Conservation (phyloP, 2,113 vertebrate genomes). For the Erpornis zantholeuca region DNA sequence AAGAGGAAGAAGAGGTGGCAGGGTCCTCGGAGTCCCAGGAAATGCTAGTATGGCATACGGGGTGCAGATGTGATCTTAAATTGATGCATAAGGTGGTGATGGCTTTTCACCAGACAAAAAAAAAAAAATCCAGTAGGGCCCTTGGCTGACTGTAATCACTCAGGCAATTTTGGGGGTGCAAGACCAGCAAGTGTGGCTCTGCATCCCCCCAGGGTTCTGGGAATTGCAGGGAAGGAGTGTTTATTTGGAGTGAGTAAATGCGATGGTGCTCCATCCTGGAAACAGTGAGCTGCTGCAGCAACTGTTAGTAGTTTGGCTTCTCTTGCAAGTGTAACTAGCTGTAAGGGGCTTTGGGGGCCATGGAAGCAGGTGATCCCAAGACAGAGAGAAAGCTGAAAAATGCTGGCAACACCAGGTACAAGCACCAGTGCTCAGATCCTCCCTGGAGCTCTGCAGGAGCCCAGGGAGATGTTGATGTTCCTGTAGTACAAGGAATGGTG, state of each 20-base stretch:
- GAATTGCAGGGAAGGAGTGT: background rate
- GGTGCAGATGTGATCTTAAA: background rate
- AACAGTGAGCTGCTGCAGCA: background rate
- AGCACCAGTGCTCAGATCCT: background rate
- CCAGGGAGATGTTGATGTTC: background rate
- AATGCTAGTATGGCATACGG: background rate
- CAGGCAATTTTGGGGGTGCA: background rate
- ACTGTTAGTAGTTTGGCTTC: background rate
- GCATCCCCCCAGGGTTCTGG: background rate
- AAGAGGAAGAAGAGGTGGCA: background rate
- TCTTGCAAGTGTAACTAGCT: background rate
- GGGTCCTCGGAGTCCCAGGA: background rate
- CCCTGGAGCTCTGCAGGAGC: background rate
- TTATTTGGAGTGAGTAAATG: background rate
- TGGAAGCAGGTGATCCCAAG: background rate
- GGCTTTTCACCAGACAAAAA: background rate
- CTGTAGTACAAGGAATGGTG: background rate
- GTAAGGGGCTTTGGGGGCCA: background rate
- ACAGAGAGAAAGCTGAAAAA: background rate
- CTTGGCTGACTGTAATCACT: background rate
- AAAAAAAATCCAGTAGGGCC: too few species aligned
- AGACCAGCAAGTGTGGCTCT: background rate
- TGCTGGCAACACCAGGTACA: background rate
- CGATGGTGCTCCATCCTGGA: rapidly evolving
- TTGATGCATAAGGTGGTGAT: background rate